Base-by-base conservation (phyloP, 2,888 invertebrate genomes). In the Clivina fossor region DNA sequence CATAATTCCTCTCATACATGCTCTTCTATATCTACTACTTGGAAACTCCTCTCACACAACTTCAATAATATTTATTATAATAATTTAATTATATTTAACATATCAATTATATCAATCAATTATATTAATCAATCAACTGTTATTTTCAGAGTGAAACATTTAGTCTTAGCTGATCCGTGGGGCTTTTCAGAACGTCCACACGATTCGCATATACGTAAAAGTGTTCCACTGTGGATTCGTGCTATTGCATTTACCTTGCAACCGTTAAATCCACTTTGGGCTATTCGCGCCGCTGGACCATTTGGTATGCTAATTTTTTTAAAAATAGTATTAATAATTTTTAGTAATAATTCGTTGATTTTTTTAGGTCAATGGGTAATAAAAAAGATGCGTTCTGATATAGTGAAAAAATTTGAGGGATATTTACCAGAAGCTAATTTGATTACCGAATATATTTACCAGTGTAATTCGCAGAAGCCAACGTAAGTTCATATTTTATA, bases 81-180 rank as follows among this genome's bases (percentile, higher is more conserved):
- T n/a, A n/a, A n/a, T n/a, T n/a, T n/a, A n/a, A n/a, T n/a, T n/a
- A n/a, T n/a, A n/a, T n/a, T n/a, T n/a, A n/a, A n/a, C n/a, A n/a
- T n/a, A n/a, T n/a, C n/a, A n/a, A n/a, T n/a, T n/a, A n/a, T n/a
- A n/a, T n/a, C n/a, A n/a, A n/a, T n/a, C n/a, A n/a, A n/a, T n/a
- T n/a, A n/a, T n/a, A n/a, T n/a, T n/a, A n/a, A n/a, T n/a, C n/a
- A n/a, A n/a, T n/a, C n/a, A n/a, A n/a, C n/a, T n/a, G n/a, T n/a
- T n/a, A n/a, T 22, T 41, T 51, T 11, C 30, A 59, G 87, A 64
- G 90, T 98, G 0, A 83, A 89, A 54, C 96, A 98, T 76, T 77
- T 99, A 1, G 86, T 99, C 59, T 78, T 98, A 26, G 96, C 94
- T 0, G 98, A 99, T 74, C 95, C 98, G 1, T 91, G 90, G 82